Evolutionary conservation across 2,888 invertebrate species (phyloP), one percentile per base, ranked within the genome.

Genomic region (Linnaemya tessellans): DNA sequence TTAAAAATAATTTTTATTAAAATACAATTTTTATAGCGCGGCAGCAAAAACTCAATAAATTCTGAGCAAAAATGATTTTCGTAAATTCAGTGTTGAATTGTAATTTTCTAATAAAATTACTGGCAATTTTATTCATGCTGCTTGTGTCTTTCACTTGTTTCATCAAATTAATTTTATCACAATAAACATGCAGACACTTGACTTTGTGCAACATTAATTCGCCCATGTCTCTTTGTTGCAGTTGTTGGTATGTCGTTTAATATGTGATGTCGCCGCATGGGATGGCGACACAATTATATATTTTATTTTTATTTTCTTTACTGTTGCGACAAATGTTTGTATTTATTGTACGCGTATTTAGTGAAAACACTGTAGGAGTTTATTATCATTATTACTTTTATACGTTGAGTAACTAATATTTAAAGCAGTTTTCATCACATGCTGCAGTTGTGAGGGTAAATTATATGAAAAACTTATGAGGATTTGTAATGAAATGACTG

Each of bases 241-340:
- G 20, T 46, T 77, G 56, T n/a, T n/a, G n/a, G n/a, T 22, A 9
- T 22, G 25, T 25, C 41, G 18, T 13, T 20, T 70, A 54, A 18
- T 35, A 51, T 51, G 58, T 82, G 54, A 80, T 82, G 85, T 75
- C 85, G 71, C 85, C 82, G 71, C 85, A 80, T 85, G 85, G 60
- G 43, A 56, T 85, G 85, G 85, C 85, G 85, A 80, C 85, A 82
- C 25, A 22, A 71, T 73, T 30, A 30, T 30, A 30, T 74, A 43
- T 60, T 51, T 74, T 22, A 20, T 49, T 60, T 46, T 15, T 58
- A 18, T 65, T 80, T 46, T 73, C 22, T 65, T 30, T 67, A 30
- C 60, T 30, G 11, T 30, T 80, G 67, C 49, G 41, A 60, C 51
- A 74, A 68, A 68, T 58, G 35, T 46, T 41, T 70, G 62, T n/a